phyloP scores from a whole-genome alignment of 2,113 vertebrate genomes.

The Ciconia stormi region DNA sequence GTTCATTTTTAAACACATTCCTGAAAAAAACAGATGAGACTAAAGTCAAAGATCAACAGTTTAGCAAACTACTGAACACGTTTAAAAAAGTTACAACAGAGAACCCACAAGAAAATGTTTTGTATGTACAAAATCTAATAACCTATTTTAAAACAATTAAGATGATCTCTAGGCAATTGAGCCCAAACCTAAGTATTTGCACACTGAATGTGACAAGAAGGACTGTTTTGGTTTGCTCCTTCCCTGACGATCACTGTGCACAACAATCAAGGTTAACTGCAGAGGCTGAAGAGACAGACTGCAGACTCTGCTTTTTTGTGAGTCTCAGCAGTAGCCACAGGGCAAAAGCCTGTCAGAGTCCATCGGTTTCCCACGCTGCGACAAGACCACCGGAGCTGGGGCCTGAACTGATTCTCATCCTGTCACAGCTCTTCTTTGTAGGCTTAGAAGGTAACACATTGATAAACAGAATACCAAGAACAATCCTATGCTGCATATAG shows the following conservation, averaged over 20 bases:
- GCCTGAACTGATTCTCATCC: slow-evolving; percentile 1
- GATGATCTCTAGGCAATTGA: neutral
- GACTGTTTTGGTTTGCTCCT: neutral
- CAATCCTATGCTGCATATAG: neutral
- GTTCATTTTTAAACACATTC: neutral
- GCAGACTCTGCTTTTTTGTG: slow-evolving; percentile 53
- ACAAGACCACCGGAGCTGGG: slow-evolving; percentile 32
- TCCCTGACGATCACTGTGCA: neutral
- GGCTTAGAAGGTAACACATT: neutral
- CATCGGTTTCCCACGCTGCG: slow-evolving; percentile 31
- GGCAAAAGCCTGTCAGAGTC: slow-evolving; percentile 71
- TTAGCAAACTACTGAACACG: neutral
- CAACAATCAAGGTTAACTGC: slow-evolving; percentile 50
- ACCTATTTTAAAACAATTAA: neutral
- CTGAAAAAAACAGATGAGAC: neutral
- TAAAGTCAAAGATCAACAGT: neutral
- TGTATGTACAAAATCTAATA: neutral
- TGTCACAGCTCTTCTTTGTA: slow-evolving; percentile 28
- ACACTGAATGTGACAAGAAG: neutral
- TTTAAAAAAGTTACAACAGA: neutral
- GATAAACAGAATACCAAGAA: neutral
- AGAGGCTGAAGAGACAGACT: slow-evolving; percentile 56
- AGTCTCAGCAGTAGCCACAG: slow-evolving; percentile 12
- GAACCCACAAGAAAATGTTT: neutral
- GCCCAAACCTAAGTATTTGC: neutral